Evolutionary conservation across 2,888 invertebrate genomes (phyloP).

Genomic region (Orchesella flavescens): DNA sequence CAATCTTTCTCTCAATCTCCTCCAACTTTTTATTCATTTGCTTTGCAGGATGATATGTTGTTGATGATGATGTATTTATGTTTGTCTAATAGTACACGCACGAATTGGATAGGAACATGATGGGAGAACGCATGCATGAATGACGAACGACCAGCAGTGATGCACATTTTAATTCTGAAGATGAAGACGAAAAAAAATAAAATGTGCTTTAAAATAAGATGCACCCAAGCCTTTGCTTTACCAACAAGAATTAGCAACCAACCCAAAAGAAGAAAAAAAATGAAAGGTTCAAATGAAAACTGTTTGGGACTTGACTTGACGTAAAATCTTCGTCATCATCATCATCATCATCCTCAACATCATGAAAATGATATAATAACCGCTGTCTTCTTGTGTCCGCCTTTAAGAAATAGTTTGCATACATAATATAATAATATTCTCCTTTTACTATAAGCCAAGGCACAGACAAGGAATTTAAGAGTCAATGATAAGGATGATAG

Average conservation of each 20-base stretch:
- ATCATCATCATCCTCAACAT: no score
- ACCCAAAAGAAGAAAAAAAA: no score
- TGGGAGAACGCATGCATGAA: no score
- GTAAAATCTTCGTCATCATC: background rate
- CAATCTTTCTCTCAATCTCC: background rate
- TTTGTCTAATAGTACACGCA: background rate
- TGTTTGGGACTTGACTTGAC: background rate
- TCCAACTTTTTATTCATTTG: no score
- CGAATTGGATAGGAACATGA: background rate
- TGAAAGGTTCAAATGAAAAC: conserved; percentile 4
- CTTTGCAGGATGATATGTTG: no score
- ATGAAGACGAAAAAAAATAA: background rate
- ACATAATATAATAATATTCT: no score
- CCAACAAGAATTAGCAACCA: no score
- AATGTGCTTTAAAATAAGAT: background rate
- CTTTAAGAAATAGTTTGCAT: no score
- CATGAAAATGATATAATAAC: conserved; percentile 4
- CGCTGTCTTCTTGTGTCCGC: background rate
- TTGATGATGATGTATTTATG: background rate
- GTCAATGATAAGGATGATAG: background rate
- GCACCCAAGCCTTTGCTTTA: no score
- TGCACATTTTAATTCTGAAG: no score
- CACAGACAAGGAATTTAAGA: conserved; percentile 4
- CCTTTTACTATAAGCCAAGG: conserved; percentile 1
- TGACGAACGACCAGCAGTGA: no score